These are phyloP conservation scores for Trachelus iudaicus DNA, from an alignment of 2,888 invertebrate genomes.

Conservation along the genomic window DNA sequence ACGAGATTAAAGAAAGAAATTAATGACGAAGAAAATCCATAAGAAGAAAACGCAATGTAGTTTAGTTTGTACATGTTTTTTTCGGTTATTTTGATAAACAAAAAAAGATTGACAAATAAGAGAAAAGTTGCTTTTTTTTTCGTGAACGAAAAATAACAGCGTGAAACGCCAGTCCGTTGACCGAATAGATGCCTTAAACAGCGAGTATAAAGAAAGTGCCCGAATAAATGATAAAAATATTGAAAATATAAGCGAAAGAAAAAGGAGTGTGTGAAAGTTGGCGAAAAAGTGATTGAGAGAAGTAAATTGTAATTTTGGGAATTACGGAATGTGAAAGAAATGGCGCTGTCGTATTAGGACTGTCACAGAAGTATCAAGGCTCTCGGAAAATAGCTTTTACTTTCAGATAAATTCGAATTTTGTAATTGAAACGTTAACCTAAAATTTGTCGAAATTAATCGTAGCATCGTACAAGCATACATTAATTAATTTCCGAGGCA, in stretches of 20 bases:
- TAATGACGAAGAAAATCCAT: not conserved
- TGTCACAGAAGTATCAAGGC: constrained; percentile 14
- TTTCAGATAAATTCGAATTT: not conserved
- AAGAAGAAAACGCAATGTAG: not conserved
- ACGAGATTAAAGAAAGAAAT: not conserved
- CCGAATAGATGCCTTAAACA: constrained; percentile 50
- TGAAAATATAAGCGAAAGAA: constrained; percentile 16
- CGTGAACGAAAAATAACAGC: not conserved
- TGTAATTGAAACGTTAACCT: not conserved
- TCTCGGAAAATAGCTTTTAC: not conserved
- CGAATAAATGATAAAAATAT: constrained; percentile 45
- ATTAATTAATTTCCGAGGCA: not conserved
- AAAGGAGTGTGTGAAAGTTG: not conserved
- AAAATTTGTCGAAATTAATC: not conserved
- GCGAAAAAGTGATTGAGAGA: not conserved
- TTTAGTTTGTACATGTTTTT: not conserved
- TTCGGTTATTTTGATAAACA: too few species aligned
- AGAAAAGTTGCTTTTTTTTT: not conserved
- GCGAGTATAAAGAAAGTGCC: constrained; percentile 50
- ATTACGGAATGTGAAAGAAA: constrained; percentile 5
- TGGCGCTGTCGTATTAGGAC: not conserved
- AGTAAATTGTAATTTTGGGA: not conserved
- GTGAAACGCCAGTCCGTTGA: too few species aligned
- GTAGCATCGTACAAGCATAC: not conserved
- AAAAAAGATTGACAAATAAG: too few species aligned